A percentile compares a stretch with the other conserved stretches of the same genome.
phyloP scores from a whole-genome alignment of 2,113 vertebrate species.

The Microtus pennsylvanicus region DNA sequence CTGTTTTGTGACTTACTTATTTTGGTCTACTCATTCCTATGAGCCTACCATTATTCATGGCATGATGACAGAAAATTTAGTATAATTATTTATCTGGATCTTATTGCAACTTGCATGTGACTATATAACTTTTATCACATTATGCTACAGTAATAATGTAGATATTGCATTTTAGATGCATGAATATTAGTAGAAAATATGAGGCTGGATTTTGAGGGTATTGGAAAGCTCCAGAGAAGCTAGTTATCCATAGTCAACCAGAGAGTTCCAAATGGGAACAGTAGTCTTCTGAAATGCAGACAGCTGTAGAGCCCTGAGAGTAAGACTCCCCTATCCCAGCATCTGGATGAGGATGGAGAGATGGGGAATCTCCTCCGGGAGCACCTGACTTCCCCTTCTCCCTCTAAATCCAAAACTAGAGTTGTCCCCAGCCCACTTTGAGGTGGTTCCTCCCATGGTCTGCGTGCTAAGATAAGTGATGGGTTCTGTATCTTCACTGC shows the following conservation, averaged over 20 bases:
- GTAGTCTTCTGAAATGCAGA: not conserved
- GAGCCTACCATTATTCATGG: not conserved
- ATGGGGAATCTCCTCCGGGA: not conserved
- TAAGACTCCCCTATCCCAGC: no score
- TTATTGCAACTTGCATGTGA: not conserved
- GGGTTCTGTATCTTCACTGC: not conserved
- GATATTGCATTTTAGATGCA: not conserved
- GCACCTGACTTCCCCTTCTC: not conserved
- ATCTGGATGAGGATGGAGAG: not conserved
- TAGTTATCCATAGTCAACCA: not conserved
- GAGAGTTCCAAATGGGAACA: not conserved
- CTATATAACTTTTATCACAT: not conserved
- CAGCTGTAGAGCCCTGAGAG: rapidly evolving
- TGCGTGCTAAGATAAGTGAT: not conserved
- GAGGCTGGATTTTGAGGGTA: not conserved
- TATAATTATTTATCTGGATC: not conserved
- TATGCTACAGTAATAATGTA: not conserved
- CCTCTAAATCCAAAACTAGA: not conserved
- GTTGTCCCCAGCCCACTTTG: not conserved
- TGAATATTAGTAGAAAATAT: not conserved
- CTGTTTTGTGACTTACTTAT: not conserved
- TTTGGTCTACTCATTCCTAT: constrained; percentile 30
- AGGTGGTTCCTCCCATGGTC: not conserved
- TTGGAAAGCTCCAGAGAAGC: not conserved
- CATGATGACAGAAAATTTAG: not conserved